A percentile compares a stretch with the other conserved stretches of the same genome.
Conservation (phyloP, 2,113 vertebrate species). For the Nerophis lumbriciformis region DNA sequence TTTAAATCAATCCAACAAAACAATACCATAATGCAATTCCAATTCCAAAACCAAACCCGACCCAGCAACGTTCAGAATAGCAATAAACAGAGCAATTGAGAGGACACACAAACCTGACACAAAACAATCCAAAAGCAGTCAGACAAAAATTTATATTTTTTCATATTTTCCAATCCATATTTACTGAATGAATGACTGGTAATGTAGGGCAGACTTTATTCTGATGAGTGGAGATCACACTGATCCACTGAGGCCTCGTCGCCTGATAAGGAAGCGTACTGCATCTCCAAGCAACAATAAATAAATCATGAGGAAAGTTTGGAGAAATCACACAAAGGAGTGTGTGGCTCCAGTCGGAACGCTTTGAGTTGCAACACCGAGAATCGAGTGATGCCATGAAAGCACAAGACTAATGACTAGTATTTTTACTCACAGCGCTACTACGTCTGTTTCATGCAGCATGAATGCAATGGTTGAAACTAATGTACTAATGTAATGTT, state of each 20-base stretch:
- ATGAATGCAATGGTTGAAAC: slow-evolving; percentile 17
- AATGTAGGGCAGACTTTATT: slow-evolving; percentile 6
- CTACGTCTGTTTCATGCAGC: slow-evolving; percentile 21
- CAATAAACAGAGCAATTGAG: no score
- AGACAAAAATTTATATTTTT: no score
- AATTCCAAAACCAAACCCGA: no score
- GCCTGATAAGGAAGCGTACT: slow-evolving; percentile 26
- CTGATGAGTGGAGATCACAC: slow-evolving; percentile 16
- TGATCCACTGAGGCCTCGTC: slow-evolving; percentile 24
- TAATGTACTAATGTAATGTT: neutral
- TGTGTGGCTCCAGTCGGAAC: slow-evolving; percentile 19
- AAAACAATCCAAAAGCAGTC: no score
- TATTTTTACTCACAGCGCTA: neutral
- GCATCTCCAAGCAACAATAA: slow-evolving; percentile 41
- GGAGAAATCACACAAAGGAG: slow-evolving; percentile 38
- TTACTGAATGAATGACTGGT: no score
- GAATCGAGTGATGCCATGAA: slow-evolving; percentile 20
- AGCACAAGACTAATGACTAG: slow-evolving; percentile 28
- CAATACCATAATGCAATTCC: no score
- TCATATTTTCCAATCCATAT: no score
- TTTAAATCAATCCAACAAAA: no score
- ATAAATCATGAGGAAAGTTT: slow-evolving; percentile 65
- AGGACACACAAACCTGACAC: no score
- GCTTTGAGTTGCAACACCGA: slow-evolving; percentile 32
- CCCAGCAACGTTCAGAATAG: no score